Conservation (phyloP, 2,888 invertebrate species). For the Drosophila trichaetosa region DNA sequence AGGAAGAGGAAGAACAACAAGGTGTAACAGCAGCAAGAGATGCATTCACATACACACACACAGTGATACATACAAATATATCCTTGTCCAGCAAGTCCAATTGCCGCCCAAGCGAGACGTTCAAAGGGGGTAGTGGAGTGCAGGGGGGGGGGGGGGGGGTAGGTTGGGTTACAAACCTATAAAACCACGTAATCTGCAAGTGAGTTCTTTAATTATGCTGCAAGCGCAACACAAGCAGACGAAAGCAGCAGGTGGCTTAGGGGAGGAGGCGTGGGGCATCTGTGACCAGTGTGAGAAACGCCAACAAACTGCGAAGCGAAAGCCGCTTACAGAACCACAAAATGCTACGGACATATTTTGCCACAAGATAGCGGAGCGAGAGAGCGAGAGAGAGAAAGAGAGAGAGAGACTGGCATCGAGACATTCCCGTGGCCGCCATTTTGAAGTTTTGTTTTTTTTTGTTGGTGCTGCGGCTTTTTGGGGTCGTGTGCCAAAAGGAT, state of each 20-base stretch:
- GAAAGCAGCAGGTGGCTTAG: slow-evolving; percentile 52
- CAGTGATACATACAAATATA: background rate
- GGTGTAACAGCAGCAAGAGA: slow-evolving; percentile 3
- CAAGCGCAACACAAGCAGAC: slow-evolving; percentile 67
- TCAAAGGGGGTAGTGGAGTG: background rate
- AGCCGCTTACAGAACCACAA: slow-evolving; percentile 80
- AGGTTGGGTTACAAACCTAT: slow-evolving; percentile 55
- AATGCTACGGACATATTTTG: slow-evolving; percentile 79
- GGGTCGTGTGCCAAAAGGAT: slow-evolving; percentile 62
- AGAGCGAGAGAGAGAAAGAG: too few species aligned
- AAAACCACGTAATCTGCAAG: slow-evolving; percentile 80
- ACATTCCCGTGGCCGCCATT: slow-evolving; percentile 52
- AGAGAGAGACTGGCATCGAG: background rate
- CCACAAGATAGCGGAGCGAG: slow-evolving; percentile 11
- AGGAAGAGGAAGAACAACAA: slow-evolving; percentile 13
- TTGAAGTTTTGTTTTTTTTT: slow-evolving; percentile 60
- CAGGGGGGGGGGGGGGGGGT: background rate
- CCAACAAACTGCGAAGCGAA: slow-evolving; percentile 76
- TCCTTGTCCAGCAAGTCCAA: slow-evolving; percentile 18
- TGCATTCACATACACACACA: background rate
- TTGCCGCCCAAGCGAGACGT: background rate
- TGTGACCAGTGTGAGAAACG: slow-evolving; percentile 42
- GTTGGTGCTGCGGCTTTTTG: slow-evolving; percentile 61
- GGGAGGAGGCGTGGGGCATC: background rate
- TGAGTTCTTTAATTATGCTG: slow-evolving; percentile 81